Evolutionary conservation across 2,113 vertebrate species (phyloP), one percentile per base, ranked within the genome.

Genomic region (Gambusia affinis): DNA sequence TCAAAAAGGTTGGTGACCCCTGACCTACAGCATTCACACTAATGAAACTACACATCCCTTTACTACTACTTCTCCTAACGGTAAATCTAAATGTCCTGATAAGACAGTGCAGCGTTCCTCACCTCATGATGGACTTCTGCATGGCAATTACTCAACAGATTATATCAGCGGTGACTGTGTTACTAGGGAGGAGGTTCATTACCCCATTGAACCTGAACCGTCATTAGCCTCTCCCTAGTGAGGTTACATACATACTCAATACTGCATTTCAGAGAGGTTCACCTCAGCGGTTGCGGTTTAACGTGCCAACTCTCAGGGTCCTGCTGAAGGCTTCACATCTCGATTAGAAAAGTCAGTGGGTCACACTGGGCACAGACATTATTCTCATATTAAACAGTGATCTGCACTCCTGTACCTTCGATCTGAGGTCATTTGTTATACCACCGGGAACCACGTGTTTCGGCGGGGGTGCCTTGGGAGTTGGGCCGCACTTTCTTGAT

Each of bases 201-300:
- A 90, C 79, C 85, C 79, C 88, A 69, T 69, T 85, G 83, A 91
- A 88, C 89, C 81, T 75, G 78, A 83, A 83, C 85, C 73, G 73
- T 79, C 86, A 82, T 87, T 89, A 89, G 79, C 89, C 77, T 91
- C 80, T 83, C 71, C 61, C 42, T 33, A 72, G 67, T 86, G 79
- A 90, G 91, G 91, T 93, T 91, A 92, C 84, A 92, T 85, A 87
- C 83, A 92, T 88, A 88, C 88, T 91, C 81, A 90, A 90, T 87
- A 87, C 84, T 89, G 81, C 85, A 91, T 92, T 88, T 84, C 87
- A 93, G 84, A 75, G 65, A 57, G 79, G 79, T 82, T 92, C 86
- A 93, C 85, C 90, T 89, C 76, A 67, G 89, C 75, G 64, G 74
- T 78, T 80, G 88, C 42, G 33, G 83, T 90, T 89, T 87, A 85